Base-by-base conservation (phyloP, 2,888 invertebrate genomes). In the Nemotelus pantherinus region DNA sequence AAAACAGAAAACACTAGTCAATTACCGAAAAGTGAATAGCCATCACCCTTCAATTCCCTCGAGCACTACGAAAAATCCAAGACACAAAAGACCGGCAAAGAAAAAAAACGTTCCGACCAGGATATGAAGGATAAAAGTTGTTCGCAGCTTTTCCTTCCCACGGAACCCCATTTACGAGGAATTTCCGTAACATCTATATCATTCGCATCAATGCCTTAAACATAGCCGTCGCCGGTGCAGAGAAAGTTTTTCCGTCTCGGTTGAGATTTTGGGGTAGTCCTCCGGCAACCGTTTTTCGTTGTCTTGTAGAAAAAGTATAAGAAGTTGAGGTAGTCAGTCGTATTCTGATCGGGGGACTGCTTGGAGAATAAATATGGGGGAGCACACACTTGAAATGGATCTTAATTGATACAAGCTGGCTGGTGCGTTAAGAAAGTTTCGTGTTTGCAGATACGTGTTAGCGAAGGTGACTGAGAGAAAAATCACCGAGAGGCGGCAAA, bases 131-230 rank as follows among this genome's bases (percentile, higher is more conserved):
- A 65, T 77, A 76, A 77, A 79, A 77, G 67, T 77, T 79, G 75
- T 75, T 76, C 76, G 58, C 79, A 79, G 79, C 70, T 70, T 79
- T 77, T 72, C 71, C 76, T 79, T 79, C 79, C 77, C 79, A 79
- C 76, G 77, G 55, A 76, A 76, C 74, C 74, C 74, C 50, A 74
- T 74, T 72, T 74, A 74, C 74, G 74, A 74, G 41, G 39, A 60
- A 74, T 45, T 74, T 74, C 74, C 74, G 45, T 74, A 60, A 74
- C 74, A 48, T 74, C 74, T 74, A 39, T 48, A 74, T 74, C 50
- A 60, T 63, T 45, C 70, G 53, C 70, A 41, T 47, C 55, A 55
- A 70, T 55, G 50, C 70, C 60, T 3, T 5, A 41, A 63, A 63
- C 57, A 57, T 57, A 10, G 3, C 39, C 63, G 39, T 25, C 9